phyloP scores from a whole-genome alignment of 1,140 invertebrate species.

The Cylas formicarius region DNA sequence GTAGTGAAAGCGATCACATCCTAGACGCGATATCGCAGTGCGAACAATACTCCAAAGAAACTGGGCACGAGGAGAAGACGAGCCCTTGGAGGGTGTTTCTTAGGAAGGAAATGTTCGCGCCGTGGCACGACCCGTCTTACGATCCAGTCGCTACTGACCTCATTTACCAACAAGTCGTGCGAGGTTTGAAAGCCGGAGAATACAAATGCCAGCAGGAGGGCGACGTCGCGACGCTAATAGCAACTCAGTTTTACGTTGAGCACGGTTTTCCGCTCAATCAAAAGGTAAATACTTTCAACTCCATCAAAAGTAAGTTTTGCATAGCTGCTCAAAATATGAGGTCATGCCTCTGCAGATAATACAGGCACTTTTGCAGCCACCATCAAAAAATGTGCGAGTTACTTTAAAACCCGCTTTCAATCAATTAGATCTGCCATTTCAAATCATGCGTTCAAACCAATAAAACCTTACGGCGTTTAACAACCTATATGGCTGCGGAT shows the following conservation, averaged over 20 bases:
- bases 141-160: conserved; percentile 77
- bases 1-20: conserved; percentile 73
- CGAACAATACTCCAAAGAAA: conserved; percentile 90
- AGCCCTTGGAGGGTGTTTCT: conserved; percentile 74
- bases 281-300: conserved; percentile 41
- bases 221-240: conserved; percentile 79
- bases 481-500: too few relatives aligned
- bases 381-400: too few relatives aligned
- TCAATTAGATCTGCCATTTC: too few relatives aligned
- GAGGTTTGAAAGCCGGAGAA: conserved; percentile 82
- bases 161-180: conserved; percentile 69
- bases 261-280: conserved; percentile 58
- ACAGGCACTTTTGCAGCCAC: too few relatives aligned
- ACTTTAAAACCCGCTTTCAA: too few relatives aligned
- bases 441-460: too few relatives aligned
- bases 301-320: too few relatives aligned
- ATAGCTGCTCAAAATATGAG: too few relatives aligned
- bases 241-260: conserved; percentile 84
- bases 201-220: conserved; percentile 75
- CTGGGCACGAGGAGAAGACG: conserved; percentile 65
- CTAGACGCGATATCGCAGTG: conserved; percentile 94
- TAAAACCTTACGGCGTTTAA: too few relatives aligned
- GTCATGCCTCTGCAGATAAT: too few relatives aligned
- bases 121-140: conserved; percentile 80
- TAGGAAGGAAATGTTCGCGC: conserved; percentile 86